phyloP scores from a whole-genome alignment of 2,113 vertebrate species.

The Neofelis nebulosa region DNA sequence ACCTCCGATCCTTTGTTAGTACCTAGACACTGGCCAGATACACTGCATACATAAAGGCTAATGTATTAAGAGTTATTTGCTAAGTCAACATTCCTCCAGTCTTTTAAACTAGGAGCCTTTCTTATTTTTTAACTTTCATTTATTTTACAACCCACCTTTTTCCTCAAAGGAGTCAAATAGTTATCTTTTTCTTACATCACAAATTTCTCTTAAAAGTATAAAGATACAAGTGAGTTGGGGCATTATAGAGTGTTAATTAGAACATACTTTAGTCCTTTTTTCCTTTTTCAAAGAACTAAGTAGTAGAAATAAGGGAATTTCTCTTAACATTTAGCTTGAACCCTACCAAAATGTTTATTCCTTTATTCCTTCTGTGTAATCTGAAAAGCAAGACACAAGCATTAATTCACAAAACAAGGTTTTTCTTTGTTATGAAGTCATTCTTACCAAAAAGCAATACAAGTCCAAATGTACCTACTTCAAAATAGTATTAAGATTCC shows the following conservation, averaged over 20 bases:
- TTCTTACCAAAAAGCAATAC: neutral
- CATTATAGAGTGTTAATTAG: constrained; percentile 10
- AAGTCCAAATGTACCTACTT: neutral
- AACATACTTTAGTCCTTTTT: neutral
- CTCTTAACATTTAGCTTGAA: constrained; percentile 53
- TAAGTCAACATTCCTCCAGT: constrained; percentile 44
- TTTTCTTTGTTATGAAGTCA: neutral
- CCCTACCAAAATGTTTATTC: neutral
- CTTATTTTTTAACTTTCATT: constrained; percentile 32
- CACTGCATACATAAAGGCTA: neutral
- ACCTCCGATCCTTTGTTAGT: neutral
- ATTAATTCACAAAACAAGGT: neutral
- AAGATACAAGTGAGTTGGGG: constrained; percentile 2
- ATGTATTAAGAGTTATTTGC: constrained; percentile 41
- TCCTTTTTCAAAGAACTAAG: too few relatives aligned
- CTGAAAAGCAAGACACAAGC: neutral
- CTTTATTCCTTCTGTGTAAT: neutral
- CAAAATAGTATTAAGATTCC: neutral
- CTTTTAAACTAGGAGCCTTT: constrained; percentile 12
- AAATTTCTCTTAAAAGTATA: constrained; percentile 44
- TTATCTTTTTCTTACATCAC: constrained; percentile 3
- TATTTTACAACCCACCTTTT: constrained; percentile 28
- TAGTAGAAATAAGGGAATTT: constrained; percentile 9
- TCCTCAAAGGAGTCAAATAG: neutral
- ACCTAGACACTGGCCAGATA: constrained; percentile 43